A percentile compares a stretch with the other conserved stretches of the same genome.
Evolutionary conservation across 2,888 invertebrate species (phyloP).

Genomic region (Nipponacmea schrenckii): DNA sequence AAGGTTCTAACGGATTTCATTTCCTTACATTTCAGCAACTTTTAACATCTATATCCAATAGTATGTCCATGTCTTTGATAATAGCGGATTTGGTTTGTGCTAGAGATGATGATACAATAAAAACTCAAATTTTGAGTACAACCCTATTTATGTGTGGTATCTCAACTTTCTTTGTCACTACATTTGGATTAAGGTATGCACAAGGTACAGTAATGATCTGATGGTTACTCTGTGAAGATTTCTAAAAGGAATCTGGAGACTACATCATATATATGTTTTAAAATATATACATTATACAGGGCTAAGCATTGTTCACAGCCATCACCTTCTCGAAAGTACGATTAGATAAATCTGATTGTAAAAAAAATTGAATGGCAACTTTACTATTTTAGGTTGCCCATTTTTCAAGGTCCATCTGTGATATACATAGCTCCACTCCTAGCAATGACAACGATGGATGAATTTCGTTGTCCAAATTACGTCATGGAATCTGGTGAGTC

Average conservation of each 20-base stretch:
- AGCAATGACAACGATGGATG: neutral
- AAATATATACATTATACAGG: too few relatives aligned
- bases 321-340: too few relatives aligned
- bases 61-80: neutral
- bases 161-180: neutral
- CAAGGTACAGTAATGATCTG: neutral
- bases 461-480: neutral
- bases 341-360: too few relatives aligned
- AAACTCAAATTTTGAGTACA: constrained; percentile 2
- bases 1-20: too few relatives aligned
- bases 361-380: neutral
- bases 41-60: neutral
- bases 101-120: neutral
- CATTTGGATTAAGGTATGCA: neutral
- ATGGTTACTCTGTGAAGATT: too few relatives aligned
- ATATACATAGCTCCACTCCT: neutral
- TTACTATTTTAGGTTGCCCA: neutral
- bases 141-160: neutral
- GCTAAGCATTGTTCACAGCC: too few relatives aligned
- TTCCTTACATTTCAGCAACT: neutral
- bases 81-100: neutral
- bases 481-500: neutral
- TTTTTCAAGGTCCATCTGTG: neutral
- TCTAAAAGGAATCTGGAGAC: too few relatives aligned
- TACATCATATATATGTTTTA: too few relatives aligned